phyloP scores from a whole-genome alignment of 2,888 invertebrate genomes.

The Rhagonycha lutea region DNA sequence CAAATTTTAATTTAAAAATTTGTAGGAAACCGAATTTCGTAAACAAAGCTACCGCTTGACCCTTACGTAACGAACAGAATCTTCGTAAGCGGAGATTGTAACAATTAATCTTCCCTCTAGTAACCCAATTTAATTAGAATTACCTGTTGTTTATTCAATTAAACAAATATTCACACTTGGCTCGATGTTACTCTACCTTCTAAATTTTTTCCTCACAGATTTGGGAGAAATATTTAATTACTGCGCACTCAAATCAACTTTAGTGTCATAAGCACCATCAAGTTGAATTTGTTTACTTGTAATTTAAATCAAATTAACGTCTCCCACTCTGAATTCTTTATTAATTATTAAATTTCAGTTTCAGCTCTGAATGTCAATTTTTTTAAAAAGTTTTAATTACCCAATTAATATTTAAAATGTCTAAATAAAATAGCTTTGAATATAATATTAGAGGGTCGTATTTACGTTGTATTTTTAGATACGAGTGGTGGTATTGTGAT shows the following conservation, averaged over 20 bases:
- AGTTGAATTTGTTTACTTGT: background rate
- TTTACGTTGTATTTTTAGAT: background rate
- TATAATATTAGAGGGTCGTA: background rate
- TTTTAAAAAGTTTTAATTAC: background rate
- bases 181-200: background rate
- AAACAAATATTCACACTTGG: background rate
- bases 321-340: background rate
- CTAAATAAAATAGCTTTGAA: background rate
- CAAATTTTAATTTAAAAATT: too few relatives aligned
- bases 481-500: constrained; percentile 10
- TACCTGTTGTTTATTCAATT: background rate
- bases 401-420: background rate
- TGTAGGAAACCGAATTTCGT: background rate
- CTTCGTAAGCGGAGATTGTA: background rate
- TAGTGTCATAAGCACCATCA: background rate
- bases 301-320: background rate
- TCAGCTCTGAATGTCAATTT: background rate
- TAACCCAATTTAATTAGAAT: background rate
- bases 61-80: background rate
- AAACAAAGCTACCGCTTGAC: background rate
- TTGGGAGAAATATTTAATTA: background rate
- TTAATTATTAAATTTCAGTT: background rate
- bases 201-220: background rate
- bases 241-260: background rate
- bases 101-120: background rate